Evolutionary conservation across 2,113 vertebrate genomes (phyloP).

Genomic region (Tragulus kanchil): DNA sequence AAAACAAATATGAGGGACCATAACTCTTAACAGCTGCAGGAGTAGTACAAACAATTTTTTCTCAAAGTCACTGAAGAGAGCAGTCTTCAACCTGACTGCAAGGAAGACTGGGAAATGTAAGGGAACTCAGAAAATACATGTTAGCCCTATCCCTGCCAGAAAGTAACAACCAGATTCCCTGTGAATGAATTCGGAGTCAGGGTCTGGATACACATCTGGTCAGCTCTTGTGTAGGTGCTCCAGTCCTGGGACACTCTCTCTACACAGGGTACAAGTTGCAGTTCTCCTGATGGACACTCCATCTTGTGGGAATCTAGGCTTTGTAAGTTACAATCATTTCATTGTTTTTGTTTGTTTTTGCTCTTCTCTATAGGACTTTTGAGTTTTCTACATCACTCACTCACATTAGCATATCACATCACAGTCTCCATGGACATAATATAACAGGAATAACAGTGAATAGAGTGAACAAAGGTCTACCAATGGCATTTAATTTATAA

Average conservation of each 20-base stretch:
- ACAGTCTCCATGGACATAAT: no score
- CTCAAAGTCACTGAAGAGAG: not conserved
- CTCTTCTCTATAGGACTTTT: not conserved
- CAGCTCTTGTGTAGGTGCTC: accelerated
- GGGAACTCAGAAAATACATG: not conserved
- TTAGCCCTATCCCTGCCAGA: not conserved
- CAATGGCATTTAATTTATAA: not conserved
- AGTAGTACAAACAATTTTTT: accelerated
- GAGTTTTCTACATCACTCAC: no score
- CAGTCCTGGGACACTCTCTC: accelerated
- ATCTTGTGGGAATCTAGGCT: not conserved
- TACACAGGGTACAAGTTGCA: accelerated
- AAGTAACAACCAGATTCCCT: not conserved
- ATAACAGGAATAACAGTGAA: no score
- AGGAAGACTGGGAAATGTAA: accelerated
- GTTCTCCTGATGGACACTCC: not conserved
- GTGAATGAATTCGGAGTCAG: not conserved
- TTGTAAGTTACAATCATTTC: not conserved
- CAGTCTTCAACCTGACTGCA: accelerated
- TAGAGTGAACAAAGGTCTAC: not conserved
- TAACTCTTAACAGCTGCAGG: not conserved
- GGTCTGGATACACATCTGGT: accelerated
- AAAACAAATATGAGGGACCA: no score
- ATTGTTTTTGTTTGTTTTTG: not conserved
- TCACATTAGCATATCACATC: not conserved